Base-by-base conservation (phyloP, 2,113 vertebrate species). In the Taxidea taxus region DNA sequence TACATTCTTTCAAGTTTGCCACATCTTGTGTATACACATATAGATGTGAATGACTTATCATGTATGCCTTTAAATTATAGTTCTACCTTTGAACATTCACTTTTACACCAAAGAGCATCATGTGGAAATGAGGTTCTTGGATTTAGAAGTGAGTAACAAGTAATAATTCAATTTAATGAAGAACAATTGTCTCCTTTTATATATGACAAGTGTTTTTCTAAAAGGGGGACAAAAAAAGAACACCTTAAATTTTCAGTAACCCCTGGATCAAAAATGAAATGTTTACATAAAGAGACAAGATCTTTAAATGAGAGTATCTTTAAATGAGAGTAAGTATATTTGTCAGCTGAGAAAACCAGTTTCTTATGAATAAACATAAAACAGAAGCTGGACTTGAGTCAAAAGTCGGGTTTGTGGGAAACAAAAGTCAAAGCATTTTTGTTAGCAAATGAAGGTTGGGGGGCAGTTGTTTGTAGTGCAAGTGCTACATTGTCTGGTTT, bases 361-460 rank as follows among this genome's bases (percentile, higher is more conserved):
- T 95, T 97, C 49, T 96, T 68, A 81, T 95, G 54, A 64, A 92
- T 88, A 95, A 94, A 93, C 80, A 96, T 54, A 96, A 97, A 97
- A 91, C 15, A 78, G 51, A 87, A 93, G 68, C 74, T 39, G 91
- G 34, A 94, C 91, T 20, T 1, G 1, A 66, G 31, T 95, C 93
- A 97, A 2, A 21, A 83, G 2, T 37, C 58, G 6, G 39, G 74
- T 95, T 39, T 90, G 68, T 91, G 29, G 49, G 15, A 25, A 88
- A 82, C 2, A 72, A 82, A 94, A 62, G 66, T 92, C 77, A 91
- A 37, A 90, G 66, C 25, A 54, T 37, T 84, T 95, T 94, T 82
- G 42, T 13, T 47, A 89, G 47, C 23, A 78, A 82, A 37, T n/a
- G 31, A 92, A 86, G 39, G 37, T 70, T 93, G 29, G 47, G 29